Conservation (phyloP, 2,113 vertebrate genomes). For the Rissa tridactyla region DNA sequence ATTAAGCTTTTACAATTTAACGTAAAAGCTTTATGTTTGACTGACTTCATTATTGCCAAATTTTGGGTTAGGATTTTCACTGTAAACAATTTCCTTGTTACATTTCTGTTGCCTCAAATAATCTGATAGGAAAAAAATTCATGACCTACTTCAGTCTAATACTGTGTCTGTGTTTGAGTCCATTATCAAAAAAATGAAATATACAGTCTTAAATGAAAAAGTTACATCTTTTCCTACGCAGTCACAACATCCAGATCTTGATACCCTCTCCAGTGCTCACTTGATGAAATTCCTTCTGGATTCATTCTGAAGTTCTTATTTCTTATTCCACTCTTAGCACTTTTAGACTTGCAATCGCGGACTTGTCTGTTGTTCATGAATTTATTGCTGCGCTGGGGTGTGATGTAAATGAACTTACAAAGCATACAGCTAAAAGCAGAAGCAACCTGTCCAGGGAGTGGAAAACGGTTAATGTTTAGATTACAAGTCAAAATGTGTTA, state of each 20-base stretch:
- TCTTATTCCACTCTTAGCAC: neutral
- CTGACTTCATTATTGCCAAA: neutral
- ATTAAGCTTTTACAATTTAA: constrained; percentile 2
- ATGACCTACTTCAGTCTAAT: neutral
- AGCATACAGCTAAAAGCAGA: neutral
- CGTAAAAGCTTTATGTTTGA: neutral
- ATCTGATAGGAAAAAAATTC: neutral
- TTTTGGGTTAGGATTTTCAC: neutral
- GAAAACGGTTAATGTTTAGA: neutral
- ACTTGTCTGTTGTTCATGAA: neutral
- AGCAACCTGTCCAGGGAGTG: neutral
- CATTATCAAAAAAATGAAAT: neutral
- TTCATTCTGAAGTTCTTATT: neutral
- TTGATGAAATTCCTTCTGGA: neutral
- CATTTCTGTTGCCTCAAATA: neutral
- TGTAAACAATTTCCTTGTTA: neutral
- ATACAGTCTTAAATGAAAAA: neutral
- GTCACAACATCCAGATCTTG: neutral
- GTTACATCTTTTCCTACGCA: neutral
- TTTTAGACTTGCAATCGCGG: neutral
- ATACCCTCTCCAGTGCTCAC: neutral
- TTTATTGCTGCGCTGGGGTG: neutral
- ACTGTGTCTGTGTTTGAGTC: neutral
- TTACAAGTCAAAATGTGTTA: neutral
- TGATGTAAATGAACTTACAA: neutral